Conservation (phyloP, 2,888 invertebrate species). For the Scrobipalpa costella region DNA sequence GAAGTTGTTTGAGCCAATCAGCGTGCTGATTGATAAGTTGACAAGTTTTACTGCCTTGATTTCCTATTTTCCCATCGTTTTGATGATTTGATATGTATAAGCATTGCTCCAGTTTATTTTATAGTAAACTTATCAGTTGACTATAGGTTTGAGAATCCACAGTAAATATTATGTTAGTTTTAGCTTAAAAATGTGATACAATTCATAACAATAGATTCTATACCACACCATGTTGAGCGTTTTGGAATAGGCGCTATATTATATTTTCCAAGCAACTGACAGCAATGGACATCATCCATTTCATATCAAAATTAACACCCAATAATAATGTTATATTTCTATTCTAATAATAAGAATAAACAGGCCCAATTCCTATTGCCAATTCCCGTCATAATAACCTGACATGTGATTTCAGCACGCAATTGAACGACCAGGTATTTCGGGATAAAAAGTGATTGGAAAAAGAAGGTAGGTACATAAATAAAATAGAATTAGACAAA, state of each 20-base stretch:
- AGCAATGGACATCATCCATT: too few species aligned
- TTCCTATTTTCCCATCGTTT: neutral
- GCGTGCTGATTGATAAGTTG: neutral
- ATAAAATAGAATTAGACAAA: too few species aligned
- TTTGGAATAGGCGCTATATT: too few species aligned
- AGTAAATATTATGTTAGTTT: too few species aligned
- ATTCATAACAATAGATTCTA: too few species aligned
- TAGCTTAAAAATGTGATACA: too few species aligned
- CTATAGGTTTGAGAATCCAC: too few species aligned
- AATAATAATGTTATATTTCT: too few species aligned
- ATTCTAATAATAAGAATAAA: neutral
- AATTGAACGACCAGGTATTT: neutral
- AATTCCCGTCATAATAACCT: conserved; percentile 1
- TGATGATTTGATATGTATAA: neutral
- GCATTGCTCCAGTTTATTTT: neutral
- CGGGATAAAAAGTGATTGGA: neutral
- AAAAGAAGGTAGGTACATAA: neutral
- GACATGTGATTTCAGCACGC: conserved; percentile 1
- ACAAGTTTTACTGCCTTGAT: conserved; percentile 1
- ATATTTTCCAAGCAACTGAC: too few species aligned
- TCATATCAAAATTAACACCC: too few species aligned
- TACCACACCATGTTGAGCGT: too few species aligned
- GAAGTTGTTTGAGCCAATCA: neutral
- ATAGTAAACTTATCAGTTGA: too few species aligned
- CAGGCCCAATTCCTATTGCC: neutral